phyloP scores from a whole-genome alignment of 1,140 invertebrate species.

The Pararge aegeria region DNA sequence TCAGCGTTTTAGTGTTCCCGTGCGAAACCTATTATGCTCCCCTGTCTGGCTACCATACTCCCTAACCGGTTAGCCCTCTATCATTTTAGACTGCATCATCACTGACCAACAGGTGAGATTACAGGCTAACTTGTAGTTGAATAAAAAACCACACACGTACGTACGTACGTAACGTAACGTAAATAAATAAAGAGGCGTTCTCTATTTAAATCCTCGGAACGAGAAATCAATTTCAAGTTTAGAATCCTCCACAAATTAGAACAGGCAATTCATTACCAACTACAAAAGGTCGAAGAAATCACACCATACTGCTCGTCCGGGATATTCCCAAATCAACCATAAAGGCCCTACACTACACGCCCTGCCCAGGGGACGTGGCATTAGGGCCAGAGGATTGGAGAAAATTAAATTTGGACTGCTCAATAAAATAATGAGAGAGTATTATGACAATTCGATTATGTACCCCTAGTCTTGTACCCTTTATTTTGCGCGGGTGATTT shows the following conservation, averaged over 20 bases:
- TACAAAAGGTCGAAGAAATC: slow-evolving; percentile 33
- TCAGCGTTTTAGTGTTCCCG: too few relatives aligned
- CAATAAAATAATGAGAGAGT: slow-evolving; percentile 58
- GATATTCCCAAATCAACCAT: slow-evolving; percentile 52
- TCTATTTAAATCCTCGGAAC: too few relatives aligned
- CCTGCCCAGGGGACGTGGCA: slow-evolving; percentile 45
- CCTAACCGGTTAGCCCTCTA: too few relatives aligned
- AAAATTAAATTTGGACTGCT: slow-evolving; percentile 54
- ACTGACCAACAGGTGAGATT: too few relatives aligned
- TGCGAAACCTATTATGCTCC: too few relatives aligned
- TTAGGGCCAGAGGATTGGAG: slow-evolving; percentile 49
- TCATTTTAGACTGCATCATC: too few relatives aligned
- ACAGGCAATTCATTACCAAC: slow-evolving; percentile 26
- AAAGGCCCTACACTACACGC: slow-evolving; percentile 36
- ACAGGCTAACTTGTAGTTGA: too few relatives aligned
- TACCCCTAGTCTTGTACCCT: slow-evolving; percentile 29
- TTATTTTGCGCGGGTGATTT: slow-evolving; percentile 26
- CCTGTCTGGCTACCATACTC: too few relatives aligned
- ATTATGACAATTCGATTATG: slow-evolving; percentile 59
- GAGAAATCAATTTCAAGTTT: slow-evolving; percentile 17
- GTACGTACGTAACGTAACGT: too few relatives aligned
- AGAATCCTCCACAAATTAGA: slow-evolving; percentile 19
- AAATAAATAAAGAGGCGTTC: too few relatives aligned
- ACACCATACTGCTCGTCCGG: slow-evolving; percentile 37
- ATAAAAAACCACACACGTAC: too few relatives aligned